Percentiles rank a stretch among this genome's conserved stretches.
Evolutionary conservation across 2,888 invertebrate species (phyloP).

Genomic region (Trilocha varians): DNA sequence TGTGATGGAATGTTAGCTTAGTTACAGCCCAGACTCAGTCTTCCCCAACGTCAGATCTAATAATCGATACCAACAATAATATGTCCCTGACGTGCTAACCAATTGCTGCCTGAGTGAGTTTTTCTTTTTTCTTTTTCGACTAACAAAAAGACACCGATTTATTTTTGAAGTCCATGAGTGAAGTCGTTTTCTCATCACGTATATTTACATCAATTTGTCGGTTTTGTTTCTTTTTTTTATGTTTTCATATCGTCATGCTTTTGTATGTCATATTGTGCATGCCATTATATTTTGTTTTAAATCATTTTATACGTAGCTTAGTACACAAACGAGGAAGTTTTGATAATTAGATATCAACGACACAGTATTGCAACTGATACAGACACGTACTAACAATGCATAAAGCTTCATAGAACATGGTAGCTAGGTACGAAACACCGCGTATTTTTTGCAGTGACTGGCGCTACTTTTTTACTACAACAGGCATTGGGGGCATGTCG

Average conservation of each 20-base stretch:
- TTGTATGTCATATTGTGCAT: slow-evolving; percentile 59
- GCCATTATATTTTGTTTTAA: slow-evolving; percentile 53
- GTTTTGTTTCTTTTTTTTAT: slow-evolving; percentile 24
- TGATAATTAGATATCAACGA: slow-evolving; percentile 14
- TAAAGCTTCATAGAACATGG: slow-evolving; percentile 39
- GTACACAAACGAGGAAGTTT: slow-evolving; percentile 13
- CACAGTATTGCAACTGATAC: slow-evolving; percentile 51
- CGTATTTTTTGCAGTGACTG: slow-evolving; percentile 39
- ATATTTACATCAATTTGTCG: slow-evolving; percentile 5
- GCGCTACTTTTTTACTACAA: slow-evolving; percentile 73
- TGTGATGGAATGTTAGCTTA: slow-evolving; percentile 70
- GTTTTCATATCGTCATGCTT: slow-evolving; percentile 56
- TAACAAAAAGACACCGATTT: slow-evolving; percentile 60
- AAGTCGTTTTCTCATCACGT: slow-evolving; percentile 26
- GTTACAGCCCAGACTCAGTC: slow-evolving; percentile 42
- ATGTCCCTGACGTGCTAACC: slow-evolving; percentile 58
- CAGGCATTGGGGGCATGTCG: slow-evolving; percentile 42
- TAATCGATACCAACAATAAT: slow-evolving; percentile 36
- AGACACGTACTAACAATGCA: slow-evolving; percentile 56
- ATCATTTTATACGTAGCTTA: slow-evolving; percentile 44
- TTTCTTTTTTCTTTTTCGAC: slow-evolving; percentile 38
- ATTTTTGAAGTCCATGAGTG: slow-evolving; percentile 70
- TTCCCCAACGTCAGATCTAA: slow-evolving; percentile 31
- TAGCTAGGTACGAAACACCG: slow-evolving; percentile 40
- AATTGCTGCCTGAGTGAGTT: slow-evolving; percentile 73